Base-by-base conservation (phyloP, 2,888 invertebrate genomes). In the Lasioglossum leucozonium region DNA sequence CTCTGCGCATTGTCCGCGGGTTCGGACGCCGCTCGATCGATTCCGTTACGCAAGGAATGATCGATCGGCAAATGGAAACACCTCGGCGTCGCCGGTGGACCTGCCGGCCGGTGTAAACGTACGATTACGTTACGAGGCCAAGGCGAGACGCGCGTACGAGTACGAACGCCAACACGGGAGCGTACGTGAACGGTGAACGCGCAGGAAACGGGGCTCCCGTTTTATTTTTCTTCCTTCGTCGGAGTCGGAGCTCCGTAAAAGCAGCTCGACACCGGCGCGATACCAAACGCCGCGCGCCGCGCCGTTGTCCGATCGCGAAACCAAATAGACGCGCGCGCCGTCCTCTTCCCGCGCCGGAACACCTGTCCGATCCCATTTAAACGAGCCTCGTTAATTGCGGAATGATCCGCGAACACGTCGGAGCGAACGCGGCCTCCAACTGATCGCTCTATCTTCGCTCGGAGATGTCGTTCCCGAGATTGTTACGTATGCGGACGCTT, bases 41-140 rank as follows among this genome's bases (percentile, higher is more conserved):
- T 67, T 83, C 79, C 58, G 85, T 91, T 91, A 87, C 88, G 91
- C 88, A 91, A 91, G 90, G 75, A 85, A 91, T 86, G 91, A 91
- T 91, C 91, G 91, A 91, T 91, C 89, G 87, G 81, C 84, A 76
- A 87, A 82, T 83, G 87, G 85, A 88, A 88, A 90, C 88, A 89
- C 86, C 86, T 89, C 87, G 89, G 90, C 87, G 81, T 81, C 82
- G 82, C 87, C 34, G 79, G 88, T 89, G 89, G 72, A 83, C 82
- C 88, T 82, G 89, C 90, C 81, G 88, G 86, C 89, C 81, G 88
- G 87, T 92, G 91, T 85, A 91, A 90, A 90, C 92, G 91, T 89
- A 89, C 89, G 88, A 91, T 91, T 91, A 90, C 91, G 89, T 93
- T 93, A 93, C 89, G 91, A 93, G 93, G 93, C 93, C 93, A 93